Conservation (phyloP, 1,140 invertebrate genomes). For the Anagrus nilaparvatae region DNA sequence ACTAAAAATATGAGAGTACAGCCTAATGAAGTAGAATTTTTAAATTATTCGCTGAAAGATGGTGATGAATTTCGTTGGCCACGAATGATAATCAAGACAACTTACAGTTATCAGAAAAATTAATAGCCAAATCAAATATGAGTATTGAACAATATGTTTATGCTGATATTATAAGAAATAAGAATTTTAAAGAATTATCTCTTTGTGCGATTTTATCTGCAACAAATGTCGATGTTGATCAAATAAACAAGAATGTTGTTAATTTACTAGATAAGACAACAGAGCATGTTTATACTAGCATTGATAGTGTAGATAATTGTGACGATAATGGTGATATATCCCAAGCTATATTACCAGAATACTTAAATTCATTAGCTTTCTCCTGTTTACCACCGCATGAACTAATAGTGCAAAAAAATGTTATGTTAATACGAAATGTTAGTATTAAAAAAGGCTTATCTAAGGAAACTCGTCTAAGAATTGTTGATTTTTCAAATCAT, state of each 20-base stretch:
- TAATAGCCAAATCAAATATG: slow-evolving; percentile 1
- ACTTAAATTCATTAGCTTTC: slow-evolving; percentile 9
- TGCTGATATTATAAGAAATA: not conserved
- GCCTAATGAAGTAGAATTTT: slow-evolving; percentile 11
- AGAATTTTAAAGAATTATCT: not conserved
- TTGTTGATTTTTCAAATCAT: slow-evolving; percentile 7
- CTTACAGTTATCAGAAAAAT: slow-evolving; percentile 7
- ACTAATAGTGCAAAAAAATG: slow-evolving; percentile 5
- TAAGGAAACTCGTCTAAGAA: slow-evolving; percentile 1
- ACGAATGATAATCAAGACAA: slow-evolving; percentile 1
- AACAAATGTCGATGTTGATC: slow-evolving; percentile 13
- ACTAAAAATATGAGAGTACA: slow-evolving; percentile 10
- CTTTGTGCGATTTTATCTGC: slow-evolving; percentile 10
- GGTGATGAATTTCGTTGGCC: slow-evolving; percentile 14
- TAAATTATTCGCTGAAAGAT: slow-evolving; percentile 9
- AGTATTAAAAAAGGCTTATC: slow-evolving; percentile 1
- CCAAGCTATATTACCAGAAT: slow-evolving; percentile 14
- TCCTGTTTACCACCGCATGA: slow-evolving; percentile 3
- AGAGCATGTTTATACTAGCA: slow-evolving; percentile 11
- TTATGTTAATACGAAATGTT: slow-evolving; percentile 10
- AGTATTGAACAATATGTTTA: not conserved
- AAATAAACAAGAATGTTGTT: slow-evolving; percentile 12
- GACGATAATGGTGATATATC: slow-evolving; percentile 6
- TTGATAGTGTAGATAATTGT: slow-evolving; percentile 14
- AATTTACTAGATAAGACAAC: slow-evolving; percentile 6